phyloP scores from a whole-genome alignment of 2,797 vertebrate species.

The Cheirogaleus major region DNA sequence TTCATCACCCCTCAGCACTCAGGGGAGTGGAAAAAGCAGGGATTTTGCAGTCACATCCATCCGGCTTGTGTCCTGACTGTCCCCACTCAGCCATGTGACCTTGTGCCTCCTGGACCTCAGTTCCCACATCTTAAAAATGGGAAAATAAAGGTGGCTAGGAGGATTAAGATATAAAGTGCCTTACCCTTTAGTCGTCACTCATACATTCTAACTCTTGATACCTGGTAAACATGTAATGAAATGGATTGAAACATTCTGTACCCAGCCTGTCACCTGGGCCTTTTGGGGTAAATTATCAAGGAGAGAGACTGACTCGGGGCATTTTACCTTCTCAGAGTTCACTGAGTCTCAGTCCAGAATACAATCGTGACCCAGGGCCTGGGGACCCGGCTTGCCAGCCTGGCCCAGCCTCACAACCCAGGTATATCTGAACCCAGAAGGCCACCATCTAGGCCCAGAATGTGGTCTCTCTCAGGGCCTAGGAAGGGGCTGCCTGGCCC shows the following conservation, averaged over 20 bases:
- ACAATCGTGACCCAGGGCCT: not conserved
- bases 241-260: not conserved
- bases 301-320: not conserved
- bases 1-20: not conserved
- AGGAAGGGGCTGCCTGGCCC: not conserved
- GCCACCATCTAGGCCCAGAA: not conserved
- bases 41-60: not conserved
- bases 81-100: not conserved
- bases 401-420: not conserved
- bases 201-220: not conserved
- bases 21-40: not conserved
- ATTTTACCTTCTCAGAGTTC: not conserved
- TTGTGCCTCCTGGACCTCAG: not conserved
- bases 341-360: not conserved
- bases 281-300: not conserved
- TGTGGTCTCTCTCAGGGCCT: not conserved
- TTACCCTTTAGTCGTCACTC: not conserved
- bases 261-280: not conserved
- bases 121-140: constrained; percentile 33
- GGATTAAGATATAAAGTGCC: not conserved
- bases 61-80: not conserved
- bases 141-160: not conserved
- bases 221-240: not conserved
- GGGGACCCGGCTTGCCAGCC: not conserved
- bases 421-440: not conserved